Percentiles rank a stretch among this genome's conserved stretches.
These are phyloP conservation scores for Aethes cnicana DNA, from an alignment of 2,888 invertebrate species.

Conservation along the genomic window DNA sequence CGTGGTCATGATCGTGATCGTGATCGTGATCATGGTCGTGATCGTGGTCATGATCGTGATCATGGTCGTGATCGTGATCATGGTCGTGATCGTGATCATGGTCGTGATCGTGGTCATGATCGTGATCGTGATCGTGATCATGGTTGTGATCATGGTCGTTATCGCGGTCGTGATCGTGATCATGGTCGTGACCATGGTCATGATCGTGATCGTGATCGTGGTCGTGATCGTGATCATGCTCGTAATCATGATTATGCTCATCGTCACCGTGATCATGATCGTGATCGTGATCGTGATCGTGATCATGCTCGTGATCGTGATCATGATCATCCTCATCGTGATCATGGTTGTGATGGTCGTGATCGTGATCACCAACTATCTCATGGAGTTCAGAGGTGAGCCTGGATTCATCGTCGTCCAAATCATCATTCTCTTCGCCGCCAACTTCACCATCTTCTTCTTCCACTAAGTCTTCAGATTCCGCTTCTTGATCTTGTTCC, in stretches of 20 bases:
- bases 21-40: constrained; percentile 15
- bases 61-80: constrained; percentile 3
- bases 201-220: constrained; percentile 17
- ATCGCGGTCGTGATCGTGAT: neutral
- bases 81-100: constrained; percentile 11
- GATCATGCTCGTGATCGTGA: constrained; percentile 1
- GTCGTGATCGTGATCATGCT: constrained; percentile 2
- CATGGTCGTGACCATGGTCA: neutral
- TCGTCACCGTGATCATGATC: neutral
- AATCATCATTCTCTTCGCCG: constrained; percentile 12
- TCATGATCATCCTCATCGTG: constrained; percentile 4
- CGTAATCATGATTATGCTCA: neutral
- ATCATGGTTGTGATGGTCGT: neutral
- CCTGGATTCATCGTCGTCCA: neutral
- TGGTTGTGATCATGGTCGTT: constrained; percentile 1
- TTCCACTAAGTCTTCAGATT: constrained; percentile 53
- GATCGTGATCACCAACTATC: neutral
- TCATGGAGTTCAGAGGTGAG: neutral
- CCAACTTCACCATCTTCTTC: constrained; percentile 43
- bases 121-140: constrained; percentile 7
- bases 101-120: constrained; percentile 12
- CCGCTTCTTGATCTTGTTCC: constrained; percentile 58
- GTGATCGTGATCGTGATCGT: constrained; percentile 14
- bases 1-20: neutral
- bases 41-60: constrained; percentile 4